Percentiles rank a stretch among this genome's conserved stretches.
Conservation (phyloP, 2,113 vertebrate species). For the Penelope pileata region DNA sequence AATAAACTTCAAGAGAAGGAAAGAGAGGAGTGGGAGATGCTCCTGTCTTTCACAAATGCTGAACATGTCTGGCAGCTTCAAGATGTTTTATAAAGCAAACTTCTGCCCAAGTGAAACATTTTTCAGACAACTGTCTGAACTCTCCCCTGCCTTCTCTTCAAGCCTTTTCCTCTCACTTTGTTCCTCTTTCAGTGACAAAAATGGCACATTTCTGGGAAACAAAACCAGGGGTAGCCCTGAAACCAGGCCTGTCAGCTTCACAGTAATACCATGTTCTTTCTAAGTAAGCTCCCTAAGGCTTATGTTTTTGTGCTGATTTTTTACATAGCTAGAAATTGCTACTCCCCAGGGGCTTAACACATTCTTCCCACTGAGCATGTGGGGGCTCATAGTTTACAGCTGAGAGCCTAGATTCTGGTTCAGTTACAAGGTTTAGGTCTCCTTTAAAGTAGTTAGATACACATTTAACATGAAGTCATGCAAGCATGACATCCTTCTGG, state of each 20-base stretch:
- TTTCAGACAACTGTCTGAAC: constrained; percentile 6
- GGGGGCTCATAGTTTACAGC: not conserved
- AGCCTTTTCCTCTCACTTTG: not conserved
- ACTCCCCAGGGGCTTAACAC: not conserved
- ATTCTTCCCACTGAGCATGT: not conserved
- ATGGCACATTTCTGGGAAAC: not conserved
- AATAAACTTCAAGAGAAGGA: not conserved
- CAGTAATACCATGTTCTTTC: not conserved
- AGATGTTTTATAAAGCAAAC: not conserved
- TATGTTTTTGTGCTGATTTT: not conserved
- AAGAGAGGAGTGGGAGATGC: not conserved
- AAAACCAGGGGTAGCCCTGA: not conserved
- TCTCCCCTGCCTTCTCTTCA: not conserved
- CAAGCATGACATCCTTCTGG: not conserved
- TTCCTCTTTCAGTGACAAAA: not conserved
- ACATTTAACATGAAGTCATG: not conserved
- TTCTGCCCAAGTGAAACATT: not conserved
- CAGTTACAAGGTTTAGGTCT: not conserved
- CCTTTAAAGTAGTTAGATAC: not conserved
- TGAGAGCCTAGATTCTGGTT: not conserved
- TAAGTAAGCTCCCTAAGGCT: not conserved
- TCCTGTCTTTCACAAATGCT: not conserved
- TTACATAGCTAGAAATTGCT: not conserved
- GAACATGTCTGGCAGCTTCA: not conserved
- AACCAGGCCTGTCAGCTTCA: not conserved